These are phyloP conservation scores for Heliconius sara DNA, from an alignment of 2,888 invertebrate genomes.

Conservation along the genomic window DNA sequence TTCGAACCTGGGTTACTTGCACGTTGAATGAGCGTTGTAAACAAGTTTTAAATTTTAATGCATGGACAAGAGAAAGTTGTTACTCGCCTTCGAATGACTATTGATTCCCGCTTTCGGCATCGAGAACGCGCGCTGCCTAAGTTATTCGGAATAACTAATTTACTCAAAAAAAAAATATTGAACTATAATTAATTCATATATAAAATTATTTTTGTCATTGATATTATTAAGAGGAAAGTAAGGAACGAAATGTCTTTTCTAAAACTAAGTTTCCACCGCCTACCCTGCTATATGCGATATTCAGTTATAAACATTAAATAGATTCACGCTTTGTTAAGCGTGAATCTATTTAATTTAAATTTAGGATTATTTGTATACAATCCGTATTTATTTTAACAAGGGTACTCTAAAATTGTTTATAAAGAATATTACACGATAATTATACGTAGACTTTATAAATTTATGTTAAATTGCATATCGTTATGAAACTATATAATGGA, in stretches of 20 bases:
- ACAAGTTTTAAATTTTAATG: constrained; percentile 83
- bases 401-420: neutral
- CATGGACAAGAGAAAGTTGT: constrained; percentile 72
- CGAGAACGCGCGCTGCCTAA: constrained; percentile 62
- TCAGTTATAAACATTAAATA: no score
- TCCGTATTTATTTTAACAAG: neutral
- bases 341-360: neutral
- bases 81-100: constrained; percentile 58
- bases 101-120: constrained; percentile 66
- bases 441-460: no score
- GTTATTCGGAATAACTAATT: constrained; percentile 19
- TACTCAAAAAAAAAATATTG: neutral
- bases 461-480: neutral
- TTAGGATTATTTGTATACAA: neutral
- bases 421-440: no score
- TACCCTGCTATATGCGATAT: neutral
- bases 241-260: neutral
- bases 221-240: neutral
- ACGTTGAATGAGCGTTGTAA: constrained; percentile 67
- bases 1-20: constrained; percentile 68
- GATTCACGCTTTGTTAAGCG: no score
- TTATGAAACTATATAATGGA: no score
- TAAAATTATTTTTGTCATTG: neutral
- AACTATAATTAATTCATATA: no score
- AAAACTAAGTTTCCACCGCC: neutral